A percentile compares a stretch with the other conserved stretches of the same genome.
These are phyloP conservation scores for Pseudomyrmex pallidus DNA, from an alignment of 1,140 invertebrate species.

Conservation along the genomic window DNA sequence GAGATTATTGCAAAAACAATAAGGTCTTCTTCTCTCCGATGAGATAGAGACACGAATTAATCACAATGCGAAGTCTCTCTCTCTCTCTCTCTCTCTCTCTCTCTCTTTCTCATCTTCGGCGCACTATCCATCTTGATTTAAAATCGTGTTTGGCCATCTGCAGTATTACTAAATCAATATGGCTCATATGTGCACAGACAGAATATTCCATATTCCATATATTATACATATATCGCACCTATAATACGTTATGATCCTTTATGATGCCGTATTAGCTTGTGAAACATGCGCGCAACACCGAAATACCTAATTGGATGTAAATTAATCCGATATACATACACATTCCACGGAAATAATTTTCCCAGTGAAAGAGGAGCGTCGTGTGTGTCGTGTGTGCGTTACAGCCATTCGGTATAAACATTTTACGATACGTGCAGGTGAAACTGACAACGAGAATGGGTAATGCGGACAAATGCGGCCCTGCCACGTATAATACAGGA, in stretches of 20 bases:
- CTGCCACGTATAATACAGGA: constrained; percentile 43
- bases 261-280: constrained; percentile 36
- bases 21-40: constrained; percentile 6
- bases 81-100: background rate
- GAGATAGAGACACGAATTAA: constrained; percentile 31
- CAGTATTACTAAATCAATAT: constrained; percentile 49
- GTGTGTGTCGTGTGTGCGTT: too few species aligned
- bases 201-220: background rate
- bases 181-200: background rate
- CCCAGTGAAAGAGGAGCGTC: background rate
- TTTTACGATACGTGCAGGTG: constrained; percentile 10
- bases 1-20: background rate
- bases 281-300: background rate
- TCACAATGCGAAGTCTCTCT: background rate
- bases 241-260: constrained; percentile 38
- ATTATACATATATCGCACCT: constrained; percentile 18
- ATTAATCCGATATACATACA: constrained; percentile 29
- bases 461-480: constrained; percentile 46
- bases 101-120: background rate
- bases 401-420: background rate
- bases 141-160: constrained; percentile 42
- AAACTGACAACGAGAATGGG: constrained; percentile 5
- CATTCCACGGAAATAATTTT: background rate
- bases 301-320: constrained; percentile 46
- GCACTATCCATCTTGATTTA: constrained; percentile 49